Evolutionary conservation across 2,113 vertebrate species (phyloP).

Genomic region (Aspiorhynchus laticeps): DNA sequence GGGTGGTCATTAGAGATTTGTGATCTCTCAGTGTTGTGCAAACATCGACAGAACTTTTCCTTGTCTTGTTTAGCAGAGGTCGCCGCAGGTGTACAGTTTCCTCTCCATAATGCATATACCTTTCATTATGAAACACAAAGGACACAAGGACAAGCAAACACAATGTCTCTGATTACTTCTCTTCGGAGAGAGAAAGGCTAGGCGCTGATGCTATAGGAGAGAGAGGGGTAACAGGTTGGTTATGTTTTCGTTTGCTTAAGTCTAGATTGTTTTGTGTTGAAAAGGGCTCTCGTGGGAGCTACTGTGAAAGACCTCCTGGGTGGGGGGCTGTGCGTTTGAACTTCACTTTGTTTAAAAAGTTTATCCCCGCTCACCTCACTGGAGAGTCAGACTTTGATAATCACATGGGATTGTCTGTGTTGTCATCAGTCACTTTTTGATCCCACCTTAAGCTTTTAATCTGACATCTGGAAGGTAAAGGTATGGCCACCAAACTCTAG

Average conservation of each 20-base stretch:
- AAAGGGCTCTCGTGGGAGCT: slow-evolving; percentile 31
- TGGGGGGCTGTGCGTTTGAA: slow-evolving; percentile 40
- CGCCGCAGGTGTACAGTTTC: neutral
- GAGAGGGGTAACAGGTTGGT: slow-evolving; percentile 36
- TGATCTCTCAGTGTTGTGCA: neutral
- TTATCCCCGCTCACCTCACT: slow-evolving; percentile 27
- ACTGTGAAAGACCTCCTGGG: slow-evolving; percentile 46
- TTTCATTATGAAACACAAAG: slow-evolving; percentile 43
- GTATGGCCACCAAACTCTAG: neutral
- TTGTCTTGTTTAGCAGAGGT: neutral
- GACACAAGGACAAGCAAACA: neutral
- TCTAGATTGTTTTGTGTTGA: slow-evolving; percentile 34
- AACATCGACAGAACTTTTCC: neutral
- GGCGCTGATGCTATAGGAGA: slow-evolving; percentile 32
- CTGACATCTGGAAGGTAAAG: neutral
- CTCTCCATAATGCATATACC: slow-evolving; percentile 18
- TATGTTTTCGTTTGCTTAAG: slow-evolving; percentile 40
- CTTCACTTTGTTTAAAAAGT: slow-evolving; percentile 50
- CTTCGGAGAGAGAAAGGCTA: slow-evolving; percentile 33
- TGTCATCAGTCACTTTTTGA: slow-evolving; percentile 36
- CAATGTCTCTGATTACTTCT: slow-evolving; percentile 47
- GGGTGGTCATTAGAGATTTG: neutral
- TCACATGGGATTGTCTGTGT: neutral
- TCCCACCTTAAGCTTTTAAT: slow-evolving; percentile 36
- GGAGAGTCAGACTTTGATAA: slow-evolving; percentile 25